phyloP scores from a whole-genome alignment of 2,888 invertebrate species.

The Diloba caeruleocephala region DNA sequence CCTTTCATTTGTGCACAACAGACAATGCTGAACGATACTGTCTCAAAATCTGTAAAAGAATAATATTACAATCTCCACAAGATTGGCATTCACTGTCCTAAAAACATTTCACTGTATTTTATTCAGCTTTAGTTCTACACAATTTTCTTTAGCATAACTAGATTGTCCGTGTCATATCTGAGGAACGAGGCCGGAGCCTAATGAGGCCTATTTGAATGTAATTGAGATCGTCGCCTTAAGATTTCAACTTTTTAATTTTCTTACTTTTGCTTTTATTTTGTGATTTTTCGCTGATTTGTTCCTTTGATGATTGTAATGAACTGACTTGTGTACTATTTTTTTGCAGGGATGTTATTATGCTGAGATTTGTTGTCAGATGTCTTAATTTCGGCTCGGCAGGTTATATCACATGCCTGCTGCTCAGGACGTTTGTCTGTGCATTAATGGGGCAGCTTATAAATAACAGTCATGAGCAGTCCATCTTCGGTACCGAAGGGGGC shows the following conservation, averaged over 20 bases:
- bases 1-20: too few species aligned
- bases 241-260: slow-evolving; percentile 15
- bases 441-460: too few species aligned
- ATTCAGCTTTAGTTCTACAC: slow-evolving; percentile 15
- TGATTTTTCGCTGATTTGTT: background rate
- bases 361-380: too few species aligned
- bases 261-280: background rate
- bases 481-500: too few species aligned
- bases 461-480: too few species aligned
- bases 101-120: slow-evolving; percentile 12
- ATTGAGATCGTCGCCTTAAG: slow-evolving; percentile 1
- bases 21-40: too few species aligned
- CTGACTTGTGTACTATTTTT: background rate
- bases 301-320: background rate
- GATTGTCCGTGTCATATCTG: slow-evolving; percentile 19
- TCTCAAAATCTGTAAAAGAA: too few species aligned
- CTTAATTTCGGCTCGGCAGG: too few species aligned
- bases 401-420: too few species aligned
- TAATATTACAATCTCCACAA: too few species aligned
- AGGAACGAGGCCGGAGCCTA: slow-evolving; percentile 15
- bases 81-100: slow-evolving; percentile 9
- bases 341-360: too few species aligned
- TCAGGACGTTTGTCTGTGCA: too few species aligned
- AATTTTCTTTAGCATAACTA: slow-evolving; percentile 28
- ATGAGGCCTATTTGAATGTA: slow-evolving; percentile 37